These are phyloP conservation scores for Parasteatoda tepidariorum DNA, from an alignment of 1,140 invertebrate species.

Conservation along the genomic window DNA sequence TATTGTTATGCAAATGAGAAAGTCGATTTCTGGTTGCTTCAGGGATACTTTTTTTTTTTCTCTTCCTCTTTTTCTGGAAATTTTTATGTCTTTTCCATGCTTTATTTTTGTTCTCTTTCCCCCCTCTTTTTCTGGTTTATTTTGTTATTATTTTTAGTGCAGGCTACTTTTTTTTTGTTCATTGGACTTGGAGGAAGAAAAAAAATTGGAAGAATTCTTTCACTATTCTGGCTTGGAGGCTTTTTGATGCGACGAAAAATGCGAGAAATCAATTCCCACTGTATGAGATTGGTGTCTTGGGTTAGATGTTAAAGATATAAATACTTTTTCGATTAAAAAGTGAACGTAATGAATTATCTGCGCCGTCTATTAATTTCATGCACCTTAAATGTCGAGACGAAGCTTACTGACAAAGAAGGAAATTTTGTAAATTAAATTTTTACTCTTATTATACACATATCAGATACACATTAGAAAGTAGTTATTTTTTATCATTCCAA, in stretches of 20 bases:
- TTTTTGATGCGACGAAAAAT: neutral
- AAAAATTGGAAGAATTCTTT: slow-evolving; percentile 20
- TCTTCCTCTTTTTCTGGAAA: too few species aligned
- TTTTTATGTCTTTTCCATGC: neutral
- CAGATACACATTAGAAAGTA: too few species aligned
- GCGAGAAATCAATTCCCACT: neutral
- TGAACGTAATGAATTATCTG: too few species aligned
- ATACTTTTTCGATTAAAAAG: too few species aligned
- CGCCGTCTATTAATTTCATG: too few species aligned
- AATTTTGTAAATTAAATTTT: too few species aligned
- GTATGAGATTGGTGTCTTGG: too few species aligned
- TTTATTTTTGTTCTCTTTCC: slow-evolving; percentile 1
- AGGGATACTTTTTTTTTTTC: neutral
- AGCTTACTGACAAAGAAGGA: too few species aligned
- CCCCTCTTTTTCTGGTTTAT: neutral
- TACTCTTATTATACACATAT: too few species aligned
- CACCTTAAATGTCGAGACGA: too few species aligned
- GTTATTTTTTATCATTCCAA: too few species aligned
- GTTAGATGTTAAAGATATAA: too few species aligned
- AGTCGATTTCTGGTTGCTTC: slow-evolving; percentile 20
- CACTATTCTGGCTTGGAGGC: neutral
- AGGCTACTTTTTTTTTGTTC: neutral
- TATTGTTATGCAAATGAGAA: slow-evolving; percentile 55
- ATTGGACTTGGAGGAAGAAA: neutral
- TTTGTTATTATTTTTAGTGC: neutral